Percentiles rank a stretch among this genome's conserved stretches.
These are phyloP conservation scores for Coleophora deauratella DNA, from an alignment of 2,888 invertebrate species.

Conservation along the genomic window DNA sequence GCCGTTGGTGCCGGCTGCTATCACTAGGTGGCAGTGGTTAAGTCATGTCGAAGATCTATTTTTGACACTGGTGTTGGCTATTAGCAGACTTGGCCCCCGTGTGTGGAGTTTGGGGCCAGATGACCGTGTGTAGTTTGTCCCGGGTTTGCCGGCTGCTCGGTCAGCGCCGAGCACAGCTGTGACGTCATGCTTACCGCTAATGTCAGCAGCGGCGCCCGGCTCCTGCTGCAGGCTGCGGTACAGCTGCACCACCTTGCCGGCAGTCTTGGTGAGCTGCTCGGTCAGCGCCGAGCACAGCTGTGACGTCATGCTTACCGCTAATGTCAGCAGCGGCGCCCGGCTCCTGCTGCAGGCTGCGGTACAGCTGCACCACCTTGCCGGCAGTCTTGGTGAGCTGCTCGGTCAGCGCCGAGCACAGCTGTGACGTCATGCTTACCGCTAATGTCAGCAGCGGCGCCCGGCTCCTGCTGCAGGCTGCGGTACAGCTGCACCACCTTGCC, in stretches of 20 bases:
- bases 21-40: too few relatives aligned
- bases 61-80: too few relatives aligned
- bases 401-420: slow-evolving; percentile 63
- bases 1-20: too few relatives aligned
- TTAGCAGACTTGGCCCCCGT: too few relatives aligned
- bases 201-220: slow-evolving; percentile 49
- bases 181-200: slow-evolving; percentile 38
- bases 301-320: slow-evolving; percentile 51
- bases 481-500: slow-evolving; percentile 82
- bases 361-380: slow-evolving; percentile 80
- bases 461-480: slow-evolving; percentile 76
- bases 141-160: too few relatives aligned
- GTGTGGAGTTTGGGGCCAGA: too few relatives aligned
- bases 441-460: slow-evolving; percentile 54
- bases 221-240: slow-evolving; percentile 79
- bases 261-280: slow-evolving; percentile 77
- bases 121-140: too few relatives aligned
- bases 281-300: slow-evolving; percentile 66
- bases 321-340: slow-evolving; percentile 57
- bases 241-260: slow-evolving; percentile 81
- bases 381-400: slow-evolving; percentile 78
- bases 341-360: slow-evolving; percentile 77
- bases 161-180: slow-evolving; percentile 54
- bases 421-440: slow-evolving; percentile 52
- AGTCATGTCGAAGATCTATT: too few relatives aligned